Conservation (phyloP, 2,113 vertebrate species). For the Corythoichthys haematopterus region DNA sequence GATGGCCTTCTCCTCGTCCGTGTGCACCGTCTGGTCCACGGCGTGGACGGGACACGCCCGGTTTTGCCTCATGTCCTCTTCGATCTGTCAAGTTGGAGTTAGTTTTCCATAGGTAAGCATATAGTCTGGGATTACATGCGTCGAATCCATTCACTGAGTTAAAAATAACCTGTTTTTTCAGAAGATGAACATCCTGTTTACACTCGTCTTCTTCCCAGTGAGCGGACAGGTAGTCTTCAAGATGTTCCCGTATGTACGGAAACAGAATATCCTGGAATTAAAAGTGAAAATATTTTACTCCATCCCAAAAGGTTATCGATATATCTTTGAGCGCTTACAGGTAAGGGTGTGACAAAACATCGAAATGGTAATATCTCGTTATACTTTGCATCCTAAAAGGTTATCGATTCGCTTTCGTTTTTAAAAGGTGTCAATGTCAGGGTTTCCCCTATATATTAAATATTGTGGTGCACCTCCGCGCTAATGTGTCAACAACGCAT, state of each 20-base stretch:
- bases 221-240: slow-evolving; percentile 82
- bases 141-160: too few relatives aligned
- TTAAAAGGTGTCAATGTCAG: too few relatives aligned
- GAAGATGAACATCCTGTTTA: slow-evolving; percentile 83
- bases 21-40: slow-evolving; percentile 74
- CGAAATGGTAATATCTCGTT: too few relatives aligned
- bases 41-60: slow-evolving; percentile 81
- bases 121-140: too few relatives aligned
- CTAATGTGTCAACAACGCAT: too few relatives aligned
- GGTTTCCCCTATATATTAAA: too few relatives aligned
- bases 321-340: not conserved
- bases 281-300: not conserved
- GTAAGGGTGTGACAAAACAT: too few relatives aligned
- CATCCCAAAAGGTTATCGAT: not conserved
- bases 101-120: too few relatives aligned
- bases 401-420: too few relatives aligned
- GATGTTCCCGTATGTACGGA: slow-evolving; percentile 87
- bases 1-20: slow-evolving; percentile 81
- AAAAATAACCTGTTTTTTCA: slow-evolving; percentile 87
- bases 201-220: slow-evolving; percentile 97
- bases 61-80: slow-evolving; percentile 83
- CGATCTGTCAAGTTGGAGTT: slow-evolving; percentile 68
- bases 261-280: slow-evolving; percentile 84
- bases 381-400: too few relatives aligned
- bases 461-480: too few relatives aligned